A percentile compares a stretch with the other conserved stretches of the same genome.
Conservation (phyloP, 2,888 invertebrate species). For the Melipona bicolor region DNA sequence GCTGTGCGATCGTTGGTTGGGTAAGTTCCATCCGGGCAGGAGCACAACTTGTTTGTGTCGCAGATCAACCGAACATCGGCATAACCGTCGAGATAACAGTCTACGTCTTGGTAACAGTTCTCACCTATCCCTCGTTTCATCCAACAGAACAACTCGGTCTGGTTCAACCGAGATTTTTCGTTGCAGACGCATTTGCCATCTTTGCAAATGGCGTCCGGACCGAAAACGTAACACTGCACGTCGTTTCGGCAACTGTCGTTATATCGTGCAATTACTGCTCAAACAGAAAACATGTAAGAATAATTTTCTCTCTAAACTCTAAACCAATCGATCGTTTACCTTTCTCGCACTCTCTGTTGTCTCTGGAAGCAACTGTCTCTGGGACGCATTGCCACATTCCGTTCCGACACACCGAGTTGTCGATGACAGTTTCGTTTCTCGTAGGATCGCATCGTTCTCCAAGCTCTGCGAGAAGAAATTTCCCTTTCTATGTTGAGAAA, state of each 20-base stretch:
- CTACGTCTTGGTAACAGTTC: slow-evolving; percentile 67
- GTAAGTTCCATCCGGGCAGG: slow-evolving; percentile 66
- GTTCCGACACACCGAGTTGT: slow-evolving; percentile 68
- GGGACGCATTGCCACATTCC: slow-evolving; percentile 71
- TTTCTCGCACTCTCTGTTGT: slow-evolving; percentile 73
- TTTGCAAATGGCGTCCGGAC: slow-evolving; percentile 72
- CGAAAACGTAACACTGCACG: slow-evolving; percentile 76
- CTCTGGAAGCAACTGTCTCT: slow-evolving; percentile 60
- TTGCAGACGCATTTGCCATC: slow-evolving; percentile 71
- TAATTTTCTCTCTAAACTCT: neutral
- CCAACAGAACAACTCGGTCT: slow-evolving; percentile 78
- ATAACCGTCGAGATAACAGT: slow-evolving; percentile 68
- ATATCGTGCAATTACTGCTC: slow-evolving; percentile 65
- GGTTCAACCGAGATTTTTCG: slow-evolving; percentile 70
- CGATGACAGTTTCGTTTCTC: slow-evolving; percentile 46
- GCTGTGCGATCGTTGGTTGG: slow-evolving; percentile 51
- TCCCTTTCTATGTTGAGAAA: neutral
- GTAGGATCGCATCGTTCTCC: slow-evolving; percentile 70
- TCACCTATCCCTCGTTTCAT: slow-evolving; percentile 69
- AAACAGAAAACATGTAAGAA: neutral
- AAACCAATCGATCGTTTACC: slow-evolving; percentile 55
- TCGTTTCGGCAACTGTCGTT: slow-evolving; percentile 63
- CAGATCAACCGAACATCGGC: slow-evolving; percentile 59
- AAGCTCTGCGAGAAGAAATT: slow-evolving; percentile 70
- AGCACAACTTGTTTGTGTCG: slow-evolving; percentile 57